These are phyloP conservation scores for Cephonodes hylas DNA, from an alignment of 2,888 invertebrate species.

Conservation along the genomic window DNA sequence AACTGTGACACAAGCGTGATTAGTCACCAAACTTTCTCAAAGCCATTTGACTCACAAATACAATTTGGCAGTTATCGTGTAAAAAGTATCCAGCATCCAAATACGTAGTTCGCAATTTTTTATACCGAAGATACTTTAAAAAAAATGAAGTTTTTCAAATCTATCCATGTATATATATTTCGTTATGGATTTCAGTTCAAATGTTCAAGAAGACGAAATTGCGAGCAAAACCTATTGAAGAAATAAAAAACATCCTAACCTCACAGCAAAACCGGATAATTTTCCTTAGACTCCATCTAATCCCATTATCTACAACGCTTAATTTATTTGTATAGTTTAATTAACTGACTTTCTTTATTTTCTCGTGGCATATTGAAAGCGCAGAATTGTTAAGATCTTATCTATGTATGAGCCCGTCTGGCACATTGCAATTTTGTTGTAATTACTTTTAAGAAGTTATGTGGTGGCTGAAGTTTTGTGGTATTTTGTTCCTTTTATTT, in stretches of 20 bases:
- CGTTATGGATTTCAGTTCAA: too few relatives aligned
- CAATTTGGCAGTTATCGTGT: background rate
- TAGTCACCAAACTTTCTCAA: background rate
- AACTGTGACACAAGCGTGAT: background rate
- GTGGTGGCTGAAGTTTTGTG: background rate
- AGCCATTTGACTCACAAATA: background rate
- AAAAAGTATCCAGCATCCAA: too few relatives aligned
- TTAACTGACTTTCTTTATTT: background rate
- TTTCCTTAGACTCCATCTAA: conserved; percentile 17
- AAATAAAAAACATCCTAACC: conserved; percentile 38
- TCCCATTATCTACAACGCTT: conserved; percentile 17
- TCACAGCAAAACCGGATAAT: conserved; percentile 22
- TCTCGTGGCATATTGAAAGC: background rate
- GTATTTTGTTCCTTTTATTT: background rate
- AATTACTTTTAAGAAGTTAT: background rate
- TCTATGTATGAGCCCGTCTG: background rate
- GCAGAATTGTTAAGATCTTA: background rate
- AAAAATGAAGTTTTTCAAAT: too few relatives aligned
- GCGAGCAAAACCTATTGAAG: too few relatives aligned
- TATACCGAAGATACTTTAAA: too few relatives aligned
- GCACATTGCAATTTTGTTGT: background rate
- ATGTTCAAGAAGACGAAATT: too few relatives aligned
- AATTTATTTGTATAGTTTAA: conserved; percentile 12
- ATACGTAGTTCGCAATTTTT: too few relatives aligned
- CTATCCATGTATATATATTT: too few relatives aligned